phyloP scores from a whole-genome alignment of 2,797 vertebrate species.

The Dendrocincla fuliginosa region DNA sequence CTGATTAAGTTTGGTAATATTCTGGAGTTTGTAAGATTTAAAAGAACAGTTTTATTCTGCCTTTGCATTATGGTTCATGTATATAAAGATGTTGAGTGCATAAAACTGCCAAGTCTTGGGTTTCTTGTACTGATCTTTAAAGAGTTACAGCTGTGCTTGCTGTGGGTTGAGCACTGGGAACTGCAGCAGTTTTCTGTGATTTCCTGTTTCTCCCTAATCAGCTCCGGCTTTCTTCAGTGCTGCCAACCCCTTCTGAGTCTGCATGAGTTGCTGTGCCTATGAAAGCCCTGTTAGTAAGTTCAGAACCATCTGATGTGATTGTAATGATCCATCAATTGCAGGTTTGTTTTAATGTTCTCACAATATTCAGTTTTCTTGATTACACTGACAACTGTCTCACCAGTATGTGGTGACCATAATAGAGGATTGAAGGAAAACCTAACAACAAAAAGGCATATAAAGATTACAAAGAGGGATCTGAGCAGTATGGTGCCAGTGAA shows the following conservation, averaged over 20 bases:
- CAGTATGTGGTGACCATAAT: not conserved
- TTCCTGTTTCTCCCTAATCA: slow-evolving; percentile 1
- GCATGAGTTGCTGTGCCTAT: not conserved
- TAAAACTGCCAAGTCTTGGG: not conserved
- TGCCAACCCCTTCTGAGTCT: not conserved
- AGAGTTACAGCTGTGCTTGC: slow-evolving; percentile 2
- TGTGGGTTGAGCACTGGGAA: not conserved
- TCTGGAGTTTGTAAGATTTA: not conserved
- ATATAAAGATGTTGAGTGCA: not conserved
- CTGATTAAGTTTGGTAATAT: not conserved
- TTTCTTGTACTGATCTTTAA: not conserved
- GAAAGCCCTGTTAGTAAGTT: not conserved
- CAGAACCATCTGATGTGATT: not conserved
- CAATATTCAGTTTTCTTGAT: not conserved
- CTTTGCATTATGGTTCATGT: not conserved
- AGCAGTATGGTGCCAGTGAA: not conserved
- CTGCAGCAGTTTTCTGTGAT: not conserved
- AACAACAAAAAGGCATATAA: not conserved
- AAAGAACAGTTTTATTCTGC: not conserved
- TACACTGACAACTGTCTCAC: not conserved
- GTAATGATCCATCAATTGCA: not conserved
- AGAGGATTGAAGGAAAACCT: not conserved
- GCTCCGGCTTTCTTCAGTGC: not conserved
- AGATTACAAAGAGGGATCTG: not conserved
- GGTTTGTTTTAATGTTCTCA: not conserved